Base-by-base conservation (phyloP, 2,797 vertebrate species). In the Acanthopagrus latus region DNA sequence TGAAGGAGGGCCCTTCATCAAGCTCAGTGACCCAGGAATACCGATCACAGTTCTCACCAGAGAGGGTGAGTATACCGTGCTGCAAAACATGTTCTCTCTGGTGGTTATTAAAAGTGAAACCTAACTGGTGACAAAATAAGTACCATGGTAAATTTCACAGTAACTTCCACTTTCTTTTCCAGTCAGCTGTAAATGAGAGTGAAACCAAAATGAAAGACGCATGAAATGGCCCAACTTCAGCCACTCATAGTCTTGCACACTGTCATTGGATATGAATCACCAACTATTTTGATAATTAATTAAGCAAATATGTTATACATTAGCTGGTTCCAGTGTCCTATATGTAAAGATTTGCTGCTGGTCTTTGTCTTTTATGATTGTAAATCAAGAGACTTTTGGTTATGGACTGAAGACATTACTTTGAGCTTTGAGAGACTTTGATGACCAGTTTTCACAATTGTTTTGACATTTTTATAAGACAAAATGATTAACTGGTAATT, bases 21-120 rank as follows among this genome's bases (percentile, higher is more conserved):
- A 99, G 90, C 97, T 99, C 63, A 99, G 98, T 0, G 98, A 99
- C 91, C 97, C 98, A 0, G 98, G 98, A 54, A 98, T 99, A 80
- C 97, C 98, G 18, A 95, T 98, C 72, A 98, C 96, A 0, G 98
- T 98, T 18, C 96, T 99, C 18, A 94, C 94, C 80, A 95, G 97
- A 86, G 97, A 99, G 94, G 98, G 98, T 99, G 82, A 76, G 91
- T 51, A 14, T 33, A 64, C 46, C 48, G 20, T 33, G 9, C 43
- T 3, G 14, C 2, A 38, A 38, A 38, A 38, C 3, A 1, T 20
- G n/a, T 18, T 60, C 9, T 59, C 4, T 64, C 23, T 70, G 25
- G 7, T 16, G n/a, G n/a, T 66, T 55, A 50, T 52, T 67, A 20
- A 80, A 80, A 84, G 20, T 74, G 80, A 82, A 80, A 89, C 74